Evolutionary conservation across 2,888 invertebrate species (phyloP).

Genomic region (Achlya flavicornis): DNA sequence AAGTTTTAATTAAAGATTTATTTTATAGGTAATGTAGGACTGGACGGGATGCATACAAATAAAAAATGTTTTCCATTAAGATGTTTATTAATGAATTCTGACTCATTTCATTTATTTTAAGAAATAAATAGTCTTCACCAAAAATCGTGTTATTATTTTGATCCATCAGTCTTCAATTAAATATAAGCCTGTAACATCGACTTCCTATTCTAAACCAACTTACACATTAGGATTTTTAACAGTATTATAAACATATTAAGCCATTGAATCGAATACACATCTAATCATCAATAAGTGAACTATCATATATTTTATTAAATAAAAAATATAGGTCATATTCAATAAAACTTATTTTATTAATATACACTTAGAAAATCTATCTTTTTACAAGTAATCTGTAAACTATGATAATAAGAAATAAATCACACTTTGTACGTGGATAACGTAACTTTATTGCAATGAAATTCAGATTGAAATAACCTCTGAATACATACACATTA

Average conservation of each 20-base stretch:
- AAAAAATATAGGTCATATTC: too few species aligned
- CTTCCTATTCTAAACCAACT: neutral
- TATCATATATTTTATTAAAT: too few species aligned
- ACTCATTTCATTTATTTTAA: conserved; percentile 52
- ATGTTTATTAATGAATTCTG: conserved; percentile 55
- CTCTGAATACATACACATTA: too few species aligned
- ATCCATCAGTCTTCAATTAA: conserved; percentile 47
- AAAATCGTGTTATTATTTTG: conserved; percentile 46
- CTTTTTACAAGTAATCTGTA: too few species aligned
- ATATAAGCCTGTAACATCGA: conserved; percentile 2
- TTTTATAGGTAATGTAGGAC: neutral
- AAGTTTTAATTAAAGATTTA: conserved; percentile 4
- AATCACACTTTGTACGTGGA: neutral
- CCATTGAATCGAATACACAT: neutral
- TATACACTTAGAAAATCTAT: too few species aligned
- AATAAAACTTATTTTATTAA: too few species aligned
- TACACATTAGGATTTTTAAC: too few species aligned
- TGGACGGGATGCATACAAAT: conserved; percentile 16
- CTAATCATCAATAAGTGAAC: too few species aligned
- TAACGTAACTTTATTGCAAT: too few species aligned
- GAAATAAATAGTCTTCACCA: conserved; percentile 60
- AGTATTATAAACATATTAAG: neutral
- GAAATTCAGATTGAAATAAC: too few species aligned
- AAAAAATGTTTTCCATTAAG: conserved; percentile 33
- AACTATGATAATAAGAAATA: neutral